Evolutionary conservation across 1,140 invertebrate genomes (phyloP).

Genomic region (Hyposmocoma kahamanoa): DNA sequence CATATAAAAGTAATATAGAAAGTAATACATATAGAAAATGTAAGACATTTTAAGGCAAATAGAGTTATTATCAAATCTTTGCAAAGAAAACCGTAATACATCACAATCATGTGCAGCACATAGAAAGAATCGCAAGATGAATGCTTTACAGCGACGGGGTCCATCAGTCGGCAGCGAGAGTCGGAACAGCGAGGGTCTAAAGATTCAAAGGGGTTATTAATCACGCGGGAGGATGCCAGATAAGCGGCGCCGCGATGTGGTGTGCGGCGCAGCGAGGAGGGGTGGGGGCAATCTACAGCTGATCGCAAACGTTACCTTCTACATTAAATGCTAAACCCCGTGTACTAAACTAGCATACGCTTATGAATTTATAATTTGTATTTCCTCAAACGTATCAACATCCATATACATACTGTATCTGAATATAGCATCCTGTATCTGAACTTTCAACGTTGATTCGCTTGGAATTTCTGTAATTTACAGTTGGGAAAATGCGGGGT

Average conservation of each 20-base stretch:
- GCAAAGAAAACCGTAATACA: too few relatives aligned
- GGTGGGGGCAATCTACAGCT: constrained; percentile 29
- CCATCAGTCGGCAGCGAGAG: constrained; percentile 21
- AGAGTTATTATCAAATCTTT: too few relatives aligned
- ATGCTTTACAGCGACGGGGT: constrained; percentile 2
- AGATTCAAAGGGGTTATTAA: constrained; percentile 44
- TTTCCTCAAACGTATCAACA: constrained; percentile 15
- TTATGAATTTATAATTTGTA: too few relatives aligned
- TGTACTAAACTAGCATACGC: too few relatives aligned
- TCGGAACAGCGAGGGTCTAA: constrained; percentile 16
- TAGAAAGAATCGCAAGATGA: neutral
- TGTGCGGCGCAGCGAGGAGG: too few relatives aligned
- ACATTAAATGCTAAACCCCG: too few relatives aligned
- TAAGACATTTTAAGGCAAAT: too few relatives aligned
- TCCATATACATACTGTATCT: too few relatives aligned
- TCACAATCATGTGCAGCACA: too few relatives aligned
- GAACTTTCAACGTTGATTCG: neutral
- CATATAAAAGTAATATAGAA: too few relatives aligned
- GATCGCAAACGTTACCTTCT: constrained; percentile 16
- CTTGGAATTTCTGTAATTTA: neutral
- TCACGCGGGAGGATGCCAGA: constrained; percentile 36
- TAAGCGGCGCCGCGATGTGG: constrained; percentile 31
- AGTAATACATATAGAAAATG: too few relatives aligned
- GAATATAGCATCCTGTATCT: too few relatives aligned
- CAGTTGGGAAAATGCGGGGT: neutral